phyloP scores from a whole-genome alignment of 2,888 invertebrate species.

The Drosophila limbata region DNA sequence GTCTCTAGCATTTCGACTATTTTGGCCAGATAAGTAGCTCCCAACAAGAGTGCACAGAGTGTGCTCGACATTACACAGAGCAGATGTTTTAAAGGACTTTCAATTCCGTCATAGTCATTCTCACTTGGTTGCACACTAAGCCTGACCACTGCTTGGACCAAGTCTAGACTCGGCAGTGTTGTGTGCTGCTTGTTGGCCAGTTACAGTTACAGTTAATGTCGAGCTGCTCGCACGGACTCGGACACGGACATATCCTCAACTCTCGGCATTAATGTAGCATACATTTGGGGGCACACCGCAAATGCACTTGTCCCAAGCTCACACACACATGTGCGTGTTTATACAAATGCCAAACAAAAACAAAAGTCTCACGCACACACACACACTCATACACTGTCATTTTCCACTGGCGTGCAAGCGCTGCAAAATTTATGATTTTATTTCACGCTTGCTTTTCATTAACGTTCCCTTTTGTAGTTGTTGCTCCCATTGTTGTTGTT shows the following conservation, averaged over 20 bases:
- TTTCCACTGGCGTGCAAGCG: conserved; percentile 50
- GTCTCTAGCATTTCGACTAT: not conserved
- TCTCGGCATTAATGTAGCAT: conserved; percentile 71
- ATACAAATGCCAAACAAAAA: conserved; percentile 66
- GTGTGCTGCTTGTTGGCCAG: conserved; percentile 21
- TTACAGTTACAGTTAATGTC: conserved; percentile 54
- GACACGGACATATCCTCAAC: conserved; percentile 37
- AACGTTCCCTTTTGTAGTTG: conserved; percentile 57
- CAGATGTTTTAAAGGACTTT: conserved; percentile 51
- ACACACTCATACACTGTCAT: conserved; percentile 22
- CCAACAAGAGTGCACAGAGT: conserved; percentile 38
- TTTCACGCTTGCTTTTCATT: conserved; percentile 82
- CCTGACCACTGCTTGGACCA: conserved; percentile 58
- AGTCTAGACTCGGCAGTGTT: conserved; percentile 46
- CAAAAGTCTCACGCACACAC: conserved; percentile 27
- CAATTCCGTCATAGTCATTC: conserved; percentile 25
- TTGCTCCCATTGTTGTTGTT: conserved; percentile 42
- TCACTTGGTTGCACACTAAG: conserved; percentile 59
- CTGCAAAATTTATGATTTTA: conserved; percentile 80
- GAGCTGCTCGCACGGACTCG: conserved; percentile 24
- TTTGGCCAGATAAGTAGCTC: conserved; percentile 30
- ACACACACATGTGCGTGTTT: conserved; percentile 30
- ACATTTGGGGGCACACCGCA: conserved; percentile 71
- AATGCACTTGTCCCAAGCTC: conserved; percentile 71
- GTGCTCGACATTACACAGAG: conserved; percentile 29